Evolutionary conservation across 1,140 invertebrate species (phyloP).

Genomic region (Leptonema lineaticorne): DNA sequence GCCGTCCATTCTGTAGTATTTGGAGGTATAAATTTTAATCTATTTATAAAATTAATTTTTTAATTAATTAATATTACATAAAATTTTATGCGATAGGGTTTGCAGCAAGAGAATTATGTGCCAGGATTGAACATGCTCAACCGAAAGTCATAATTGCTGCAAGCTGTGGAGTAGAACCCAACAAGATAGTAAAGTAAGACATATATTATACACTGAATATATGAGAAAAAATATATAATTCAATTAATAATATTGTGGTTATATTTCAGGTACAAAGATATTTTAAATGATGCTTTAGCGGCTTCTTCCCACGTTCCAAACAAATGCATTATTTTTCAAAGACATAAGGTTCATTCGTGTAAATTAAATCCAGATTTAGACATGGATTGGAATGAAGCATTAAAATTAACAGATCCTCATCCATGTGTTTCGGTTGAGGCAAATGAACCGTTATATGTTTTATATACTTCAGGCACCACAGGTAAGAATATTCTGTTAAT

Average conservation of each 20-base stretch:
- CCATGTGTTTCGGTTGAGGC: constrained; percentile 84
- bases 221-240: neutral
- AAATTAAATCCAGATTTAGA: constrained; percentile 65
- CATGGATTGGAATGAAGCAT: constrained; percentile 74
- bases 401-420: constrained; percentile 64
- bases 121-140: constrained; percentile 82
- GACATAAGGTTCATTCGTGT: constrained; percentile 66
- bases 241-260: constrained; percentile 14
- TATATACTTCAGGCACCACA: constrained; percentile 93
- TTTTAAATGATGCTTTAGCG: constrained; percentile 81
- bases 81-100: constrained; percentile 72
- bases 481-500: constrained; percentile 51
- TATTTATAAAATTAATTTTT: neutral
- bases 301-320: constrained; percentile 69
- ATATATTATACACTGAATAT: neutral
- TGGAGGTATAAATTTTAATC: constrained; percentile 67
- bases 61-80: neutral
- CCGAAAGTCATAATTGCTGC: constrained; percentile 88
- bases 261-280: constrained; percentile 75
- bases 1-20: constrained; percentile 88
- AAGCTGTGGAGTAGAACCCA: constrained; percentile 87
- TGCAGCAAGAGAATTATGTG: constrained; percentile 81
- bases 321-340: constrained; percentile 79
- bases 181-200: constrained; percentile 72
- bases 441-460: constrained; percentile 86